A percentile compares a stretch with the other conserved stretches of the same genome.
phyloP scores from a whole-genome alignment of 2,888 invertebrate species.

The Watsonalla cultraria region DNA sequence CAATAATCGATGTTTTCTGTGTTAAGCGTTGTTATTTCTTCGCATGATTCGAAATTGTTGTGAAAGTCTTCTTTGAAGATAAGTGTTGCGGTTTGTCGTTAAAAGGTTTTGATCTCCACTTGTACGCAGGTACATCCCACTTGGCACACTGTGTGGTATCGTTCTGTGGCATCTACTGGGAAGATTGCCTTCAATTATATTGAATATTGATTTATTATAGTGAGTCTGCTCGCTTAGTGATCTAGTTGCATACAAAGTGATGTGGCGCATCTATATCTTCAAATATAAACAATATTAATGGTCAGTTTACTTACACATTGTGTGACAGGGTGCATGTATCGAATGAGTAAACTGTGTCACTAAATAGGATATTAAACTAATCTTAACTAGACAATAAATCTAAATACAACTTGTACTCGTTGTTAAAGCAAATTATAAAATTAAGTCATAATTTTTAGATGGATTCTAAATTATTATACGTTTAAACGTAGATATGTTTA shows the following conservation, averaged over 20 bases:
- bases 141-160: slow-evolving; percentile 75
- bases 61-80: slow-evolving; percentile 59
- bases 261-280: slow-evolving; percentile 2
- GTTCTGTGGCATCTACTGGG: slow-evolving; percentile 44
- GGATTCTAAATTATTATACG: too few relatives aligned
- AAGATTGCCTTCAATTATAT: slow-evolving; percentile 32
- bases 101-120: slow-evolving; percentile 48
- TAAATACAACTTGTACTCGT: slow-evolving; percentile 4
- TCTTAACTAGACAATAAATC: slow-evolving; percentile 18
- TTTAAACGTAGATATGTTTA: too few relatives aligned
- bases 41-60: slow-evolving; percentile 72
- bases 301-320: slow-evolving; percentile 61
- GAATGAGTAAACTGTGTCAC: slow-evolving; percentile 39
- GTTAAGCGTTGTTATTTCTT: slow-evolving; percentile 70
- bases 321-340: slow-evolving; percentile 78
- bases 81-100: slow-evolving; percentile 53
- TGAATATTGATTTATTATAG: slow-evolving; percentile 23
- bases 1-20: slow-evolving; percentile 64
- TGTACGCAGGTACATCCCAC: slow-evolving; percentile 69
- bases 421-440: background rate
- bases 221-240: slow-evolving; percentile 35
- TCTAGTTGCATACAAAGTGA: slow-evolving; percentile 33
- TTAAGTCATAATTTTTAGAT: too few relatives aligned
- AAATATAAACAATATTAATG: slow-evolving; percentile 19
- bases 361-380: slow-evolving; percentile 32